phyloP scores from a whole-genome alignment of 2,113 vertebrate genomes.

The Mungos mungo region DNA sequence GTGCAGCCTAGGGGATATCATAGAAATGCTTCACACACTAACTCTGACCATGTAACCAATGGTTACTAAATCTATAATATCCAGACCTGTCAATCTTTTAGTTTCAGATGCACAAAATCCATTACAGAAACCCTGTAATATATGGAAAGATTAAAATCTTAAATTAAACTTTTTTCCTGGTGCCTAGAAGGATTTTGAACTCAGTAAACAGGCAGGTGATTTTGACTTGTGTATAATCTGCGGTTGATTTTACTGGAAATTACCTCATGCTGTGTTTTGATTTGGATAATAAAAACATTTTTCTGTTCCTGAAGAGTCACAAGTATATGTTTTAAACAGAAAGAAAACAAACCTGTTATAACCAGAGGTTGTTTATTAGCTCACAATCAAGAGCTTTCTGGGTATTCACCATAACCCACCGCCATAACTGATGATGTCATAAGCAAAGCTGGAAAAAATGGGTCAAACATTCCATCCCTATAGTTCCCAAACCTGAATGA shows the following conservation, averaged over 20 bases:
- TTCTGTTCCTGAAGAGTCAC: constrained; percentile 77
- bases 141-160: constrained; percentile 88
- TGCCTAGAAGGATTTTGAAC: constrained; percentile 85
- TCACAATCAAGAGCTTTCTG: not conserved
- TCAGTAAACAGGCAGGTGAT: constrained; percentile 79
- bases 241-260: constrained; percentile 82
- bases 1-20: constrained; percentile 47
- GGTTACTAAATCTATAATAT: constrained; percentile 85
- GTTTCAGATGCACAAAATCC: constrained; percentile 85
- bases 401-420: not conserved
- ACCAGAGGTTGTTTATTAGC: constrained; percentile 8
- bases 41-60: constrained; percentile 80
- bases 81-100: constrained; percentile 84
- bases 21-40: constrained; percentile 61
- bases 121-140: constrained; percentile 85
- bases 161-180: constrained; percentile 82
- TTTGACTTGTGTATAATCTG: constrained; percentile 79
- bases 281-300: constrained; percentile 81
- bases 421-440: not conserved
- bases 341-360: constrained; percentile 50
- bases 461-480: not conserved
- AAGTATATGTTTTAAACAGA: constrained; percentile 77
- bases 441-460: not conserved
- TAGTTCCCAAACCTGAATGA: not conserved
- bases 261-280: constrained; percentile 77